Conservation (phyloP, 1,140 invertebrate species). For the Carposina sasakii region DNA sequence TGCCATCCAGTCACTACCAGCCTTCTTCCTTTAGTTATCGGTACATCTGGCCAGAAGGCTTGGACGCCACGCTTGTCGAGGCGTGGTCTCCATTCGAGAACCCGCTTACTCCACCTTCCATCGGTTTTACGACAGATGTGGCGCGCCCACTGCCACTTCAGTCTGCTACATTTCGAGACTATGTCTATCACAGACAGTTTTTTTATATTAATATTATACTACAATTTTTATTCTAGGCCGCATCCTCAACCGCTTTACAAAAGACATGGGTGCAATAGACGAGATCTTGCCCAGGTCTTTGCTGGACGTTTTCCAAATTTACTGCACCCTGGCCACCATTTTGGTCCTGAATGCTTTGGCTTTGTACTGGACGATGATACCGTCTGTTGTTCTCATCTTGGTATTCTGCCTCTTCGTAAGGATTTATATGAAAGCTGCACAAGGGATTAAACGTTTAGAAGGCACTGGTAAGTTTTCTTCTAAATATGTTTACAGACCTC, state of each 20-base stretch:
- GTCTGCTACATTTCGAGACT: too few relatives aligned
- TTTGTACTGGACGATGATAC: constrained; percentile 82
- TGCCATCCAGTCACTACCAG: too few relatives aligned
- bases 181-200: too few relatives aligned
- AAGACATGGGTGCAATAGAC: constrained; percentile 86
- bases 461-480: constrained; percentile 76
- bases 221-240: constrained; percentile 66
- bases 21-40: too few relatives aligned
- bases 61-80: too few relatives aligned
- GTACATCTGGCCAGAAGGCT: too few relatives aligned
- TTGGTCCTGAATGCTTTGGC: constrained; percentile 80
- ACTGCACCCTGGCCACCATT: constrained; percentile 73
- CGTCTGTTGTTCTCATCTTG: constrained; percentile 77
- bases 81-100: too few relatives aligned
- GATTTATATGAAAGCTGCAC: constrained; percentile 85
- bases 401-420: constrained; percentile 81
- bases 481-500: constrained; percentile 2
- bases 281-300: constrained; percentile 87
- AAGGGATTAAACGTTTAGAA: constrained; percentile 90
- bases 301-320: constrained; percentile 84
- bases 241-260: constrained; percentile 83
- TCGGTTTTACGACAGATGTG: too few relatives aligned
- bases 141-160: too few relatives aligned
- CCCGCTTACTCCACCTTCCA: too few relatives aligned
- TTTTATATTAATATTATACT: constrained; percentile 10